Evolutionary conservation across 1,140 invertebrate genomes (phyloP).

Genomic region (Hycleus phaleratus): DNA sequence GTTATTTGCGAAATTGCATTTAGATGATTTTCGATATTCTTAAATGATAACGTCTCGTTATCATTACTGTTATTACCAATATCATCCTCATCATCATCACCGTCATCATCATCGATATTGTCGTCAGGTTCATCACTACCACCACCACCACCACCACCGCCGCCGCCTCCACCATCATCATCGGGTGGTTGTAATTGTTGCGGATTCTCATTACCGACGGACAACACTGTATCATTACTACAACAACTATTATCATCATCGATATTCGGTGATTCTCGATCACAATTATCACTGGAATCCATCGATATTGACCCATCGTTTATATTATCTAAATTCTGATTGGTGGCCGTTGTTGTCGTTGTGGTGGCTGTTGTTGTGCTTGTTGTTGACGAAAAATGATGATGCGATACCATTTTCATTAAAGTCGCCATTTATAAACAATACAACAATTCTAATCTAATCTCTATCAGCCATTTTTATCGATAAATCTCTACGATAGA

Average conservation of each 20-base stretch:
- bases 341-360: conserved; percentile 8
- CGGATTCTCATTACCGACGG: conserved; percentile 56
- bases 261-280: conserved; percentile 28
- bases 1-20: conserved; percentile 51
- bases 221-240: conserved; percentile 58
- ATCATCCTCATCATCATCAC: too few species aligned
- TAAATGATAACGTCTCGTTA: conserved; percentile 43
- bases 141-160: too few species aligned
- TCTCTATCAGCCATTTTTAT: too few species aligned
- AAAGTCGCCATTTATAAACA: conserved; percentile 32
- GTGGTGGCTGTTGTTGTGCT: too few species aligned
- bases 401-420: conserved; percentile 12
- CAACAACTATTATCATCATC: conserved; percentile 49
- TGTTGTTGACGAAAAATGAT: conserved; percentile 27
- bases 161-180: background rate
- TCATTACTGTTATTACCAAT: background rate
- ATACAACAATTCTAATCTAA: too few species aligned
- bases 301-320: conserved; percentile 37
- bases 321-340: conserved; percentile 28
- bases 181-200: background rate
- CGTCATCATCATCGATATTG: background rate
- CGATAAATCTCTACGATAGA: too few species aligned
- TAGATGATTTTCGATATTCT: conserved; percentile 52
- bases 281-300: conserved; percentile 37
- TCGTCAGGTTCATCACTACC: conserved; percentile 24